Conservation (phyloP, 2,113 vertebrate genomes). For the Prietella phreatophila region DNA sequence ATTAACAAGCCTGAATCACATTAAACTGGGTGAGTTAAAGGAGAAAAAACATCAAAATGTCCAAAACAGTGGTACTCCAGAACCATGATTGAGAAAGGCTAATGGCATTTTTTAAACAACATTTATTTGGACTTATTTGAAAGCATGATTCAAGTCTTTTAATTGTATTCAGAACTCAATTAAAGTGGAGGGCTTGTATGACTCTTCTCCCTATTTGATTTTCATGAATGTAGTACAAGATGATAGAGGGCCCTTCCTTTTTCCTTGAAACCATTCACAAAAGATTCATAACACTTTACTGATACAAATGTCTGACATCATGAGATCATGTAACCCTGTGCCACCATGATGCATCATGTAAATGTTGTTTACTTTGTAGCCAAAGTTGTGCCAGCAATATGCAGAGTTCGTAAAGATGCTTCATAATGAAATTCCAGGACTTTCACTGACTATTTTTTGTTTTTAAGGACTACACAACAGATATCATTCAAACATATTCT, state of each 20-base stretch:
- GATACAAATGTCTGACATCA: not conserved
- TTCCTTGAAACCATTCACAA: not conserved
- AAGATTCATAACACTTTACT: not conserved
- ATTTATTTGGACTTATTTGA: not conserved
- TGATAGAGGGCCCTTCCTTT: not conserved
- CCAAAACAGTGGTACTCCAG: not conserved
- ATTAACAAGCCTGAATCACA: not conserved
- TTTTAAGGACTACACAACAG: no score
- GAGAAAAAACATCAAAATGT: not conserved
- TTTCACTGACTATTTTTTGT: no score
- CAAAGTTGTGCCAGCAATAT: no score
- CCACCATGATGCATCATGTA: not conserved
- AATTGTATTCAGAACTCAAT: not conserved
- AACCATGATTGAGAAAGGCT: not conserved
- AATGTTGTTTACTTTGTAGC: not conserved
- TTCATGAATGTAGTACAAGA: not conserved
- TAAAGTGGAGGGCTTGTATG: not conserved
- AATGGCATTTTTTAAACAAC: not conserved
- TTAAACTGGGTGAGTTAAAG: not conserved
- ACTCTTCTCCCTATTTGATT: not conserved
- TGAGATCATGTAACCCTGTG: not conserved
- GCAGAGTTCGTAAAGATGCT: no score
- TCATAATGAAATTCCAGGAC: no score
- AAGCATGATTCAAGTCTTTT: not conserved
- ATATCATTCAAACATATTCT: no score